Conservation (phyloP, 2,888 invertebrate species). For the Hermodice carunculata region DNA sequence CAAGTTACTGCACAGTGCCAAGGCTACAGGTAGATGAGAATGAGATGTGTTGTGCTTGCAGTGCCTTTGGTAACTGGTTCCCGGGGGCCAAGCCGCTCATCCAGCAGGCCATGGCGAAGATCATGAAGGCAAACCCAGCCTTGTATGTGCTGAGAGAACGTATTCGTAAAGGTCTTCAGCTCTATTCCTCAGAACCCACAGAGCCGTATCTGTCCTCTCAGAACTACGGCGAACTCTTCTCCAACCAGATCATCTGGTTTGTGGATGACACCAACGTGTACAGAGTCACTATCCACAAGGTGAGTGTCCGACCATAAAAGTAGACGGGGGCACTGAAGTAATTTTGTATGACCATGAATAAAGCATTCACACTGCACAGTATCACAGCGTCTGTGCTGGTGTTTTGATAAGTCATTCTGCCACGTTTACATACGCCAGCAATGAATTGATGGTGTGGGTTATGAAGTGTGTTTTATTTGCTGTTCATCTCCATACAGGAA, state of each 20-base stretch:
- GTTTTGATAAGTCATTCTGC: too few species aligned
- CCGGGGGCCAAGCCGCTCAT: slow-evolving; percentile 98
- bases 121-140: slow-evolving; percentile 99
- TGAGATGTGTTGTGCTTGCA: too few species aligned
- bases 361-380: too few species aligned
- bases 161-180: slow-evolving; percentile 97
- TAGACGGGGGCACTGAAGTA: too few species aligned
- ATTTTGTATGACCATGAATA: too few species aligned
- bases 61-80: slow-evolving; percentile 99
- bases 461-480: too few species aligned
- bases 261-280: slow-evolving; percentile 99
- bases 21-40: too few species aligned
- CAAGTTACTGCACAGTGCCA: too few species aligned
- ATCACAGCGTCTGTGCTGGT: too few species aligned
- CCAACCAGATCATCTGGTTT: slow-evolving; percentile 99
- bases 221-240: slow-evolving; percentile 99
- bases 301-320: slow-evolving; percentile 41
- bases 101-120: slow-evolving; percentile 99
- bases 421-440: too few species aligned
- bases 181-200: slow-evolving; percentile 99
- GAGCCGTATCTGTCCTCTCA: slow-evolving; percentile 99
- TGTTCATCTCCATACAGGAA: too few species aligned
- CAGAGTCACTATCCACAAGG: slow-evolving; percentile 98
- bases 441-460: too few species aligned
- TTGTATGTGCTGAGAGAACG: slow-evolving; percentile 97